These are phyloP conservation scores for Paracentrotus lividus DNA, from an alignment of 53 echinoderm and acorn worm genomes.

Conservation along the genomic window DNA sequence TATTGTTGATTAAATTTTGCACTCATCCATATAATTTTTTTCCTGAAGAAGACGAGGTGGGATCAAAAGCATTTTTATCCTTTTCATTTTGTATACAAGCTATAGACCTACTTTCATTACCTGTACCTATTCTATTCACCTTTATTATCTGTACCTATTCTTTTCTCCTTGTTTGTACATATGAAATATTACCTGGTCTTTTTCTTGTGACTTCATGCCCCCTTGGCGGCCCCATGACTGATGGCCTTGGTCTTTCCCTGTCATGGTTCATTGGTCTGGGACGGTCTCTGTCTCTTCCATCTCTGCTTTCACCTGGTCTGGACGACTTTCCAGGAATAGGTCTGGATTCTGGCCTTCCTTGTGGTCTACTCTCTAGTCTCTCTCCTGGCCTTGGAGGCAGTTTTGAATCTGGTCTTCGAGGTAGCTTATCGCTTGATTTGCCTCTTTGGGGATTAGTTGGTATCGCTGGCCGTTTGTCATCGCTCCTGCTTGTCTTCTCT, in stretches of 20 bases:
- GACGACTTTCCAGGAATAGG: conserved; percentile 3
- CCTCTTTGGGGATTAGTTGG: neutral
- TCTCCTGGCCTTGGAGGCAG: conserved; percentile 38
- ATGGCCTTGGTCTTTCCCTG: conserved; percentile 48
- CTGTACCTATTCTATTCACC: too few species aligned
- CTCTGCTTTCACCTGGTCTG: neutral
- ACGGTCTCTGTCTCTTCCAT: neutral
- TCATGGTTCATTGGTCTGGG: conserved; percentile 20
- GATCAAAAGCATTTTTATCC: too few species aligned
- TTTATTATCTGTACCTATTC: too few species aligned
- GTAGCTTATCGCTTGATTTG: neutral
- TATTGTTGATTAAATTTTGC: too few species aligned
- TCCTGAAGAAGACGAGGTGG: too few species aligned
- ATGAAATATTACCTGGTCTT: conserved; percentile 54
- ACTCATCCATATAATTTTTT: too few species aligned
- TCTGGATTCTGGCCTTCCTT: neutral
- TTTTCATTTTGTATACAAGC: too few species aligned
- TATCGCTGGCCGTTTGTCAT: neutral
- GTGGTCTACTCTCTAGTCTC: neutral
- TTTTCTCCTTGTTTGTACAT: neutral
- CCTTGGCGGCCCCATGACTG: conserved; percentile 57
- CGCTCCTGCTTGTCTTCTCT: neutral
- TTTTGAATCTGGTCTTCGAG: conserved; percentile 3
- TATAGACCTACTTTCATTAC: too few species aligned
- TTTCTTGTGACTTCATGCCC: conserved; percentile 23